These are phyloP conservation scores for Xiphophorus birchmanni DNA, from an alignment of 2,797 vertebrate species.

Conservation along the genomic window DNA sequence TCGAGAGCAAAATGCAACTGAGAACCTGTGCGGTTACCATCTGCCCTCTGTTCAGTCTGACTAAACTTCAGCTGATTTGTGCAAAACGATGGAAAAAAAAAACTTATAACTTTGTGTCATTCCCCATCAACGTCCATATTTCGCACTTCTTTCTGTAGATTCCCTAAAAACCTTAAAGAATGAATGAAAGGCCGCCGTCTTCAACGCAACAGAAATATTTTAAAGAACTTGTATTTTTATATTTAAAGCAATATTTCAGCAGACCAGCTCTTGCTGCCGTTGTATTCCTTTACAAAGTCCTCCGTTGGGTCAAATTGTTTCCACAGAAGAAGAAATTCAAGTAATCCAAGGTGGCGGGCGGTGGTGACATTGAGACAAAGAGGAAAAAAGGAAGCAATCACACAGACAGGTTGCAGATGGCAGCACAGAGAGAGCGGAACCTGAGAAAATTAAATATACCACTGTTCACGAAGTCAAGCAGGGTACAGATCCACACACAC, in stretches of 20 bases:
- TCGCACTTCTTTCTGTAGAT: background rate
- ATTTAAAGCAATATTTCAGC: background rate
- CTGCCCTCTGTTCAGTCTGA: background rate
- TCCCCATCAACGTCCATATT: background rate
- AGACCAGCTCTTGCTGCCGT: background rate
- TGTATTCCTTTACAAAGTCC: background rate
- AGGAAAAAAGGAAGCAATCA: conserved; percentile 35
- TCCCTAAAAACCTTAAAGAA: background rate
- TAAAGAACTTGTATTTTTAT: background rate
- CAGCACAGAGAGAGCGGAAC: conserved; percentile 27
- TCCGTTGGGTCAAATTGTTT: background rate
- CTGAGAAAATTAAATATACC: conserved; percentile 28
- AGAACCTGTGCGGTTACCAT: background rate
- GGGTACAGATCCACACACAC: conserved; percentile 20
- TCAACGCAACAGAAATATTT: background rate
- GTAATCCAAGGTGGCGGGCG: background rate
- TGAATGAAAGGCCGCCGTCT: background rate
- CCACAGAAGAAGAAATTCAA: background rate
- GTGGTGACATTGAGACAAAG: background rate
- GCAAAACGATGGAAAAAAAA: background rate
- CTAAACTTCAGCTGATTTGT: background rate
- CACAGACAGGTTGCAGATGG: conserved; percentile 49
- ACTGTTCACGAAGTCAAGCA: conserved; percentile 25
- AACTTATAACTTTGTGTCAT: background rate
- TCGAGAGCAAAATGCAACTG: background rate